Percentiles rank a stretch among this genome's conserved stretches.
These are phyloP conservation scores for Astur gentilis DNA, from an alignment of 2,113 vertebrate species.

Conservation along the genomic window DNA sequence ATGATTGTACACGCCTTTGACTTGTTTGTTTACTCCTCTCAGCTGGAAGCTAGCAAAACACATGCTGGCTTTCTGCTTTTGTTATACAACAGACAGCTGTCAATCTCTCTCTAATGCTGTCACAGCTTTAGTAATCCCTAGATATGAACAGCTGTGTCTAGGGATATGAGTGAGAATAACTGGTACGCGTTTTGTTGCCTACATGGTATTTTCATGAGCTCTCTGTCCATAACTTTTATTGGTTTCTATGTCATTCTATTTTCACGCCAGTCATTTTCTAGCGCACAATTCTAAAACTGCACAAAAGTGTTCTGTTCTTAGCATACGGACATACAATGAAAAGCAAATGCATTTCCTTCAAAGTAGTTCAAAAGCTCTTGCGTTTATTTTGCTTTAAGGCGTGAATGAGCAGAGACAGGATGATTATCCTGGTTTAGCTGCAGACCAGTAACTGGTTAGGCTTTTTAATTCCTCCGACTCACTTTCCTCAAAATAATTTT, in stretches of 20 bases:
- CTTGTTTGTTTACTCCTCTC: background rate
- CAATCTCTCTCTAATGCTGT: conserved; percentile 18
- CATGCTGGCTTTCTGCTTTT: background rate
- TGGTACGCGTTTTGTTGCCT: background rate
- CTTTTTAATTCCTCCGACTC: background rate
- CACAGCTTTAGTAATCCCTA: background rate
- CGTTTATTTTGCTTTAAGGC: background rate
- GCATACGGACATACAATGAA: background rate
- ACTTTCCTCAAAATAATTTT: background rate
- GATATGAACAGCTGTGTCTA: conserved; percentile 15
- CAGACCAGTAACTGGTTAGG: background rate
- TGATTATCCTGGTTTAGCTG: background rate
- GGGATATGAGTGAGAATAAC: background rate
- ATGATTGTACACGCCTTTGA: background rate
- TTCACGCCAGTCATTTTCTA: background rate
- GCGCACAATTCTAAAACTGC: background rate
- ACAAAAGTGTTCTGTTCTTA: background rate
- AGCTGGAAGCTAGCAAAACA: background rate
- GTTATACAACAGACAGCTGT: background rate
- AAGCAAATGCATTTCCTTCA: background rate
- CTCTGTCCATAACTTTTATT: background rate
- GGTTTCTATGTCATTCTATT: background rate
- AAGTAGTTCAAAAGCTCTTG: background rate
- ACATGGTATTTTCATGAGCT: background rate
- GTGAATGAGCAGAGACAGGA: background rate